phyloP scores from a whole-genome alignment of 2,113 vertebrate species.

The Xenotilapia flavipinnis region DNA sequence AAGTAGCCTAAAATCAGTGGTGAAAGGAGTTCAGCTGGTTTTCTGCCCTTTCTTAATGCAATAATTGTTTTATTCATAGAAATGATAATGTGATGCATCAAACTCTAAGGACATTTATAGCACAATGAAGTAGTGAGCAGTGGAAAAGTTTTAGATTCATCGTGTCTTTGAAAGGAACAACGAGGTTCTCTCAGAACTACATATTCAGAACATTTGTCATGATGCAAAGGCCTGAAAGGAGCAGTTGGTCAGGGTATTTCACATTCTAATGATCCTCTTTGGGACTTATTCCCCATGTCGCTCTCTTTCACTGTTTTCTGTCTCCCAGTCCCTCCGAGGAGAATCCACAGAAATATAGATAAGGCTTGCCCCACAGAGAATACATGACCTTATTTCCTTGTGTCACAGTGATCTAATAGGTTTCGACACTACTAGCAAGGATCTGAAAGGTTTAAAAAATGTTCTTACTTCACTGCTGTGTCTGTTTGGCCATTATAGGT shows the following conservation, averaged over 20 bases:
- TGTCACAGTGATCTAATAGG: slow-evolving; percentile 55
- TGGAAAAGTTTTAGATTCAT: slow-evolving; percentile 16
- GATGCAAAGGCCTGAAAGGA: slow-evolving; percentile 34
- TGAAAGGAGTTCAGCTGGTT: neutral
- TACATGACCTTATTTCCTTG: slow-evolving; percentile 56
- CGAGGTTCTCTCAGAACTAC: slow-evolving; percentile 14
- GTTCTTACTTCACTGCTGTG: slow-evolving; percentile 4
- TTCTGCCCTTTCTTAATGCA: neutral
- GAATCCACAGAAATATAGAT: slow-evolving; percentile 39
- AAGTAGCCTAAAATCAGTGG: neutral
- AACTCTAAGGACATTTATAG: neutral
- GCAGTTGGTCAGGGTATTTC: slow-evolving; percentile 31
- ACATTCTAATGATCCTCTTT: slow-evolving; percentile 56
- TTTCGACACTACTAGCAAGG: slow-evolving; percentile 11
- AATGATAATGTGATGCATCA: neutral
- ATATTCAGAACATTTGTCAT: slow-evolving; percentile 48
- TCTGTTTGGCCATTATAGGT: neutral
- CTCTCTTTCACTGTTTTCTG: neutral
- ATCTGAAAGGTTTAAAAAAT: slow-evolving; percentile 36
- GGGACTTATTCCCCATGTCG: slow-evolving; percentile 31
- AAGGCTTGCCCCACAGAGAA: slow-evolving; percentile 38
- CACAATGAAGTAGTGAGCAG: neutral
- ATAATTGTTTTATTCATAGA: slow-evolving; percentile 20
- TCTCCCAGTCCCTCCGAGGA: neutral
- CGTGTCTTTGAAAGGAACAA: slow-evolving; percentile 18